These are phyloP conservation scores for Gonatopus flavifemur DNA, from an alignment of 1,140 invertebrate species.

Conservation along the genomic window DNA sequence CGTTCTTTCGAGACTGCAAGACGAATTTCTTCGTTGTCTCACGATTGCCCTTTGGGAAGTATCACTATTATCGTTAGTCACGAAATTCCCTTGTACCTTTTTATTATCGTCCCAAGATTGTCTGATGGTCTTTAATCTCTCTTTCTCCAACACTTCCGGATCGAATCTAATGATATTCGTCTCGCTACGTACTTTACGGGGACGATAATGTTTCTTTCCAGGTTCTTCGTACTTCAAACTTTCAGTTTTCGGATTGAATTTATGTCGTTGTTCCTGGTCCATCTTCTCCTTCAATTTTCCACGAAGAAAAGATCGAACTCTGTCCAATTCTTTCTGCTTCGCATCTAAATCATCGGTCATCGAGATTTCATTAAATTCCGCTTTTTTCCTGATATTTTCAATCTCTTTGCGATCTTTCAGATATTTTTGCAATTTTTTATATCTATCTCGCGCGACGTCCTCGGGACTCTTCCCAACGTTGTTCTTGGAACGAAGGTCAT, in stretches of 20 bases:
- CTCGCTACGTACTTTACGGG: conserved; percentile 45
- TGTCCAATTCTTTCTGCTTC: conserved; percentile 26
- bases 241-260: too few relatives aligned
- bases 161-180: conserved; percentile 30
- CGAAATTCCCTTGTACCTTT: too few relatives aligned
- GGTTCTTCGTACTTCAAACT: conserved; percentile 6
- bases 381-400: neutral
- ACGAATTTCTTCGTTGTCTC: too few relatives aligned
- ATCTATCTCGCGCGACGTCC: conserved; percentile 29
- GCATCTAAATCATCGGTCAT: neutral
- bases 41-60: too few relatives aligned
- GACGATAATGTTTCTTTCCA: conserved; percentile 26
- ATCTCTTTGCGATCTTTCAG: conserved; percentile 27
- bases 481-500: conserved; percentile 26
- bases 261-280: conserved; percentile 16
- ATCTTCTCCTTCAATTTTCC: conserved; percentile 40
- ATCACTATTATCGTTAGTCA: too few relatives aligned
- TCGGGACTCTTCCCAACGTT: conserved; percentile 21
- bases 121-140: neutral
- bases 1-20: neutral
- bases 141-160: conserved; percentile 16
- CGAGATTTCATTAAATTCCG: neutral
- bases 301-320: conserved; percentile 30
- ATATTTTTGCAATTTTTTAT: conserved; percentile 35
- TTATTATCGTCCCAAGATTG: conserved; percentile 5